A percentile compares a stretch with the other conserved stretches of the same genome.
phyloP scores from a whole-genome alignment of 2,888 invertebrate genomes.

The Ganaspis brasiliensis region DNA sequence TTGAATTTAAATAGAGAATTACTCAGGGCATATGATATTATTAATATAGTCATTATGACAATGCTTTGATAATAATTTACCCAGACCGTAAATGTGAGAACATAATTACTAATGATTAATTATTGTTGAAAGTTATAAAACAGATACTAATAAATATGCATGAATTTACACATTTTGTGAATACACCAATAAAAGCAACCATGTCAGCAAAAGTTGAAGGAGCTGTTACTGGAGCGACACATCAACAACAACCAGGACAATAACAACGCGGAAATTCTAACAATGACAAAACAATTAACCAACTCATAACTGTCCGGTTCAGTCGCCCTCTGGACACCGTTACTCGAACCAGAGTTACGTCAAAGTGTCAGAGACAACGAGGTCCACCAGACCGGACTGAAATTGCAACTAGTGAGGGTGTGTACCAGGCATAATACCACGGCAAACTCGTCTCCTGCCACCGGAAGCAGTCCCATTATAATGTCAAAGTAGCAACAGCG shows the following conservation, averaged over 20 bases:
- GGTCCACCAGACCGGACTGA: constrained; percentile 78
- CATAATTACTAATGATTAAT: no score
- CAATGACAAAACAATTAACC: constrained; percentile 80
- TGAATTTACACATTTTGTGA: no score
- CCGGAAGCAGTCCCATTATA: constrained; percentile 18
- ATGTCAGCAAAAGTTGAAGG: constrained; percentile 10
- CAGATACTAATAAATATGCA: no score
- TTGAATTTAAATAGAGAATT: no score
- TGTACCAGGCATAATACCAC: constrained; percentile 72
- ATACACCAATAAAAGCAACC: constrained; percentile 13
- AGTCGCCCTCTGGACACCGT: constrained; percentile 70
- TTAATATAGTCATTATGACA: no score
- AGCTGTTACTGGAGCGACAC: constrained; percentile 10
- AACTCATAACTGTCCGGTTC: constrained; percentile 79
- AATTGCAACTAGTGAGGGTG: constrained; percentile 72
- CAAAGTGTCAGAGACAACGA: constrained; percentile 79
- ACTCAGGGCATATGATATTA: no score
- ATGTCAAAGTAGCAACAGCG: constrained; percentile 7
- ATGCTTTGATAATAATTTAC: no score
- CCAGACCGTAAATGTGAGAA: no score
- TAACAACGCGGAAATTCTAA: constrained; percentile 63
- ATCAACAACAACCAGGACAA: constrained; percentile 46
- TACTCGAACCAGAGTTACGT: constrained; percentile 72
- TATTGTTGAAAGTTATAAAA: no score
- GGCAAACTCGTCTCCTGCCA: constrained; percentile 34